These are phyloP conservation scores for Archocentrus centrarchus DNA, from an alignment of 2,113 vertebrate genomes.

Conservation along the genomic window DNA sequence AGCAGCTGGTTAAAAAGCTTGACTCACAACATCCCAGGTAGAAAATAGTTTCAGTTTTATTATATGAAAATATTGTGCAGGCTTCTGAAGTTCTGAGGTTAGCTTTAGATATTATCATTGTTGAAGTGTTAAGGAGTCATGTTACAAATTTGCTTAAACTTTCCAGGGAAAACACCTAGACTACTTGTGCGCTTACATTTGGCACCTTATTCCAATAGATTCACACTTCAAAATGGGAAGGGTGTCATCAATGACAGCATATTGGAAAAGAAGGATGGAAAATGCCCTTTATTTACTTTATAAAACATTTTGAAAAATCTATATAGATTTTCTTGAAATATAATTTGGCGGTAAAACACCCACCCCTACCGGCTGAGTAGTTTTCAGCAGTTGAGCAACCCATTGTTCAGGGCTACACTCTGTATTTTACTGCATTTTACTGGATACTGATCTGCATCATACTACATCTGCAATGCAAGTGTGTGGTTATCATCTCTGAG, in stretches of 20 bases:
- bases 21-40: fast-evolving
- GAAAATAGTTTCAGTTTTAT: background rate
- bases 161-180: background rate
- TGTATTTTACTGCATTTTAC: background rate
- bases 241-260: background rate
- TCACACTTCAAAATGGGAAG: background rate
- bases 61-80: background rate
- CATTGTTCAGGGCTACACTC: fast-evolving
- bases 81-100: background rate
- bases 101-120: background rate
- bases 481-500: background rate
- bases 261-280: background rate
- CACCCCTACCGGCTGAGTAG: background rate
- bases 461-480: fast-evolving
- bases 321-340: background rate
- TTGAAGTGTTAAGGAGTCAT: background rate
- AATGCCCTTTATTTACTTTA: background rate
- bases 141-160: background rate
- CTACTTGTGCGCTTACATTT: background rate
- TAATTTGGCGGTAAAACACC: fast-evolving
- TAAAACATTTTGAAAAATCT: background rate
- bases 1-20: background rate
- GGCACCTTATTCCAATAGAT: background rate
- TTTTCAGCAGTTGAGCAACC: fast-evolving
- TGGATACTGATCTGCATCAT: fast-evolving